These are phyloP conservation scores for Empis livida DNA, from an alignment of 2,888 invertebrate genomes.

Conservation along the genomic window DNA sequence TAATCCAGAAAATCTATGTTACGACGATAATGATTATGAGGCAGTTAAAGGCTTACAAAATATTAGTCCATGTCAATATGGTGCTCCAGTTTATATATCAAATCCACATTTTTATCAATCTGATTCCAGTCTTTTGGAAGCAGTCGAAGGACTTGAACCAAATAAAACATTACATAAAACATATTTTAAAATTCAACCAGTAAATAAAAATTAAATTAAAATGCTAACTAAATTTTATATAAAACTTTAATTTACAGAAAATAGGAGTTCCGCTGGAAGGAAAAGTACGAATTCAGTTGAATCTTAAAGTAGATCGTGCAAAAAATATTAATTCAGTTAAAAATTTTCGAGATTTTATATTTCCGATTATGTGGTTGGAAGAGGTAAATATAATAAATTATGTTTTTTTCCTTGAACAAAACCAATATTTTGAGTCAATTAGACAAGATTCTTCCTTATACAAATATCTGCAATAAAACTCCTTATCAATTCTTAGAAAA, in stretches of 20 bases:
- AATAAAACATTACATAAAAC: conserved; percentile 55
- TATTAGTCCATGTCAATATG: conserved; percentile 77
- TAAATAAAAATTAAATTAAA: conserved; percentile 40
- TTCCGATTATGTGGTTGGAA: conserved; percentile 82
- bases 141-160: conserved; percentile 61
- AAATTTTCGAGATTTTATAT: conserved; percentile 65
- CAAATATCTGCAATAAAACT: no score
- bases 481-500: no score
- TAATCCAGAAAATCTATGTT: conserved; percentile 59
- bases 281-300: conserved; percentile 67
- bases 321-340: conserved; percentile 56
- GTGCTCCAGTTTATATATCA: conserved; percentile 78
- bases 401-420: no score
- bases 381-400: conserved; percentile 59
- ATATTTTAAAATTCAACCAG: conserved; percentile 76
- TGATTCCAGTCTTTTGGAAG: conserved; percentile 50
- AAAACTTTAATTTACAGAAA: conserved; percentile 43
- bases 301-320: conserved; percentile 64
- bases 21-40: conserved; percentile 49
- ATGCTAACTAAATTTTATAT: not conserved
- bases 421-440: no score
- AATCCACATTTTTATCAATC: conserved; percentile 83
- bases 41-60: conserved; percentile 67
- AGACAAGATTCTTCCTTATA: no score
- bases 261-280: conserved; percentile 73